Evolutionary conservation across 2,888 invertebrate species (phyloP), one percentile per base, ranked within the genome.

Genomic region (Brachypterus glaber): DNA sequence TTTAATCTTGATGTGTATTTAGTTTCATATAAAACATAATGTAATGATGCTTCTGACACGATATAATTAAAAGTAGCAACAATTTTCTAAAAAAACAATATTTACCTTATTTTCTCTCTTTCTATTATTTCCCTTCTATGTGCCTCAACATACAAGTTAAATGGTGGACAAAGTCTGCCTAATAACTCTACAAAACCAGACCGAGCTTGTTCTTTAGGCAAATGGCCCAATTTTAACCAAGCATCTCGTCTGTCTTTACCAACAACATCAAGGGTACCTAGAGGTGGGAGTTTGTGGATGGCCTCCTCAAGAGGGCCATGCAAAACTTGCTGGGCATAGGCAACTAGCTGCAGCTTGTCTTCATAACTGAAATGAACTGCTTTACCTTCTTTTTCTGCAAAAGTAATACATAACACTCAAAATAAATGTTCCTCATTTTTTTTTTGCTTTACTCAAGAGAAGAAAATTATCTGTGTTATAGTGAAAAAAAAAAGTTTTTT

Each of bases 241-340:
- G 95, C 93, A 48, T 89, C 71, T 53, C 90, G 76, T 43, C 96
- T 73, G 59, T 96, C 95, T 58, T 83, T 79, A 1, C 96, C 97
- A 49, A 97, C 92, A 1, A 97, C 88, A 69, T 97, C 95, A 24
- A 97, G 67, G 1, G 93, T 90, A 14, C 96, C 96, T 33, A 95
- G 69, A 9, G 87, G 88, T 30, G 90, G 79, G 27, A 74, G 61
- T 51, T 64, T 67, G 4, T 76, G 74, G 35, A 79, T 76, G 34
- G 77, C 80, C 1, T 79, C 67, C 47, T 82, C 76, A 54, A 82
- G 79, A 33, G 86, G 79, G 0, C 96, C 96, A 64, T 91, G 82
- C 8, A 74, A 74, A 5, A 87, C 85, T 72, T 96, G 96, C 59
- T 93, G 90, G 7, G 88, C 89, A 57, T 85, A 87, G 2, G 95